Evolutionary conservation across 2,797 vertebrate genomes (phyloP), one percentile per base, ranked within the genome.

Genomic region (Merluccius polli): DNA sequence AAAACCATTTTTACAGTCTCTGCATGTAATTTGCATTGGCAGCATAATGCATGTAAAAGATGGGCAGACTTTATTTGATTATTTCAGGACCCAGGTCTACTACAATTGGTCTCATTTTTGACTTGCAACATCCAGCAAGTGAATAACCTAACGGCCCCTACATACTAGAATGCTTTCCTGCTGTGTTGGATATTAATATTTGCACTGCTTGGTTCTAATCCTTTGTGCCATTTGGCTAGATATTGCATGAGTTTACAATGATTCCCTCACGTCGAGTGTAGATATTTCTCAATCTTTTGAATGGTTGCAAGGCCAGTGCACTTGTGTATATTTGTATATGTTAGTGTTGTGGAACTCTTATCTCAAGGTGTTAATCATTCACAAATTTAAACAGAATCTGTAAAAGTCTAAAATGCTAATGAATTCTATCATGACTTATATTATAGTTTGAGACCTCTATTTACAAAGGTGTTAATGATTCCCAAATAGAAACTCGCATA

Each of bases 11-110:
- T 75, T 71, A 78, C 75, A 32, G 89, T 84, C 76, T 86, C 80
- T 92, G 93, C 93, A 94, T 94, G 94, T 73, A 29, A 70, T 87
- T 80, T 91, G 92, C 91, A 92, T 91, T 85, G 83, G 90, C 88
- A 79, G 83, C 76, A 82, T 79, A 75, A 67, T 92, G 91, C 92
- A 92, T 92, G 90, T 85, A 59, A 70, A 74, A 65, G 7, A 75
- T 44, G 31, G 75, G 73, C 67, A 68, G 29, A 35, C 77, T 78
- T 76, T 79, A 63, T 83, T 41, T 21, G 9, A 38, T 11, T 30
- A 35, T 36, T 35, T 15, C 4, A 35, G 81, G 77, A 79, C n/a
- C n/a, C 69, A 71, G 59, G 35, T 35, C 44, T 52, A 2, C 41
- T 77, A 73, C 59, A 74, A 81, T 86, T 78, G 73, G 77, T 86